Evolutionary conservation across 2,888 invertebrate genomes (phyloP), one percentile per base, ranked within the genome.

Genomic region (Reticulitermes lucifugus): DNA sequence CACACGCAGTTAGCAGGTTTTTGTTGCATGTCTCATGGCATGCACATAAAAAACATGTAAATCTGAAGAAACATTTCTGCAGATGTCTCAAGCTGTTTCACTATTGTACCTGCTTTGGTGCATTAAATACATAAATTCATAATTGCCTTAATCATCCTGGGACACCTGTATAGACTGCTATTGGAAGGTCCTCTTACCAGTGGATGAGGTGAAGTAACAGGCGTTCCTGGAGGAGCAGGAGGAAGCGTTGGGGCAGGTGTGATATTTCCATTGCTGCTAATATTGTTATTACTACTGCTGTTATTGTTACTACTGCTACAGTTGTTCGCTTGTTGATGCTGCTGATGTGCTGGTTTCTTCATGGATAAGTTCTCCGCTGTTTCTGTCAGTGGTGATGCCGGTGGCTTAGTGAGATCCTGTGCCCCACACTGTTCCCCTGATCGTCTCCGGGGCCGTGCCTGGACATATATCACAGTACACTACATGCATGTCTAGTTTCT

Each of bases 391-490:
- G 86, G 89, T 89, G 86, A 88, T 70, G 85, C 89, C n/a, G 87
- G 87, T 29, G 87, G 80, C 87, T 90, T 93, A 79, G 92, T 92
- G 73, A 95, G 91, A 89, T 95, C 95, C 88, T 94, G 94, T 3
- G 94, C 92, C 21, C 93, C 92, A 88, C 92, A 91, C 85, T 93
- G 88, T 88, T 97, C 97, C 10, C 97, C 96, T 0, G 97, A 97
- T 89, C 97, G 93, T 87, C 97, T 93, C 79, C 97, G 92, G 5
- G 97, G 97, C 81, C 97, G 92, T 12, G 97, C 97, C 91, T 97
- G 86, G 25, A 86, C 60, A 60, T 6, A 60, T 22, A 6, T n/a
- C 10, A 60, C 21, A 60, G 18, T 60, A 14, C 18, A 7, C n/a
- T 14, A 18, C 18, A n/a, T 60, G 9, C 10, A 46, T 12, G 4